Evolutionary conservation across 37 sponge, comb jelly and placozoan genomes (phyloP), one percentile per base, ranked within the genome.

Genomic region (Bolinopsis microptera): DNA sequence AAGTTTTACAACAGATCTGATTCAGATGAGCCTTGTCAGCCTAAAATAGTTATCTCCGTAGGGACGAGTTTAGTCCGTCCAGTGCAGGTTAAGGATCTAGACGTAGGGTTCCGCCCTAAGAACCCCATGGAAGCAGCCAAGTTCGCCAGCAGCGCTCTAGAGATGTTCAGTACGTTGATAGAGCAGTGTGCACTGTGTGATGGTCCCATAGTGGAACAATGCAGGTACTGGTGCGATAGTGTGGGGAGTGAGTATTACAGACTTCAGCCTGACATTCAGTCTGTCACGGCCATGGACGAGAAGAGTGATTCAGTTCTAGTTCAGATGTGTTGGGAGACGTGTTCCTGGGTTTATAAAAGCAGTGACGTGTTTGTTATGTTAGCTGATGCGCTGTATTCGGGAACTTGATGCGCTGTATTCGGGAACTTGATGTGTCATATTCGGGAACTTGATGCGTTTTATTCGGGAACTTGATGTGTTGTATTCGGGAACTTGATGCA

Each of bases 61-160:
- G 75, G 75, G 31, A 72, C 75, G 3, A 21, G 75, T 21, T 3
- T 27, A 23, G 75, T 72, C 3, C 26, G 31, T 24, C 26, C 26
- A 8, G 75, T 72, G n/a, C 22, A 24, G 5, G 75, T 72, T 30
- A 27, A 72, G 75, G 31, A 72, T 27, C 26, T 72, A 5, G 75
- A 72, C 75, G 75, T 72, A 24, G 75, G 75, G 75, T 72, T 72
- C 75, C 26, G 75, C 5, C 75, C 75, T 24, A 24, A 27, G 25
- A 72, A 72, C 75, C 75, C 75, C 22, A 24, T 72, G 75, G 75
- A 72, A 72, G 75, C 75, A 72, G 75, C 75, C 3, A 72, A 72
- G 25, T 72, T 5, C 3, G 75, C 75, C 3, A 30, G 30, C 26
- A 27, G 75, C 18, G 75, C 31, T 3, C 26, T 72, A 24, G 75